phyloP scores from a whole-genome alignment of 2,888 invertebrate species.

The Eupithecia tripunctaria region DNA sequence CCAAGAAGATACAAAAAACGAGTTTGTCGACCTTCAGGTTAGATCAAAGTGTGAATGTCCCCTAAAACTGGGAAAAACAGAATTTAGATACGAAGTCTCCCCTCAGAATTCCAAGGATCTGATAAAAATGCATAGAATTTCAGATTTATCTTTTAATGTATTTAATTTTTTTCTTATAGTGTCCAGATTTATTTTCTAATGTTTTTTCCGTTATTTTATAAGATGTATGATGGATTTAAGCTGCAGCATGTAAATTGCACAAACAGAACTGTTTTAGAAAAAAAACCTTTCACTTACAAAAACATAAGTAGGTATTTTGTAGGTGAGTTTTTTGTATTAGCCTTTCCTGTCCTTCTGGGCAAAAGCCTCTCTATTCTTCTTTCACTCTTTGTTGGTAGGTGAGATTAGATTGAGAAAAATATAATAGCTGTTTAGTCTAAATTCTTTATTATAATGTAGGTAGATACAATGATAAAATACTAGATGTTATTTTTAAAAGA shows the following conservation, averaged over 20 bases:
- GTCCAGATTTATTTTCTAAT: background rate
- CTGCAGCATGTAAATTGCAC: background rate
- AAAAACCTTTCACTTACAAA: too few relatives aligned
- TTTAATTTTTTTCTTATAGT: too few relatives aligned
- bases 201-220: background rate
- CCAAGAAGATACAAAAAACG: conserved; percentile 15
- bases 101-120: conserved; percentile 54
- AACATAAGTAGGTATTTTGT: too few relatives aligned
- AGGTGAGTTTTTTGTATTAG: too few relatives aligned
- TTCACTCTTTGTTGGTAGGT: too few relatives aligned
- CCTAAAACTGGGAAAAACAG: conserved; percentile 34
- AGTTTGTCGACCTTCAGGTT: conserved; percentile 54
- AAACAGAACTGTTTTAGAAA: background rate
- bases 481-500: background rate
- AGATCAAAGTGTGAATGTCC: conserved; percentile 55
- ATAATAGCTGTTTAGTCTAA: too few relatives aligned
- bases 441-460: too few relatives aligned
- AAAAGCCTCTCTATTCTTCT: too few relatives aligned
- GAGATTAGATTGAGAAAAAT: too few relatives aligned
- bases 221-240: background rate
- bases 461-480: too few relatives aligned
- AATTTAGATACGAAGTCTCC: conserved; percentile 45
- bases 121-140: conserved; percentile 58
- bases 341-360: too few relatives aligned
- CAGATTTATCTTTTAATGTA: background rate